Base-by-base conservation (phyloP, 64 coral and sea anemone genomes). In the Montipora sp. region DNA sequence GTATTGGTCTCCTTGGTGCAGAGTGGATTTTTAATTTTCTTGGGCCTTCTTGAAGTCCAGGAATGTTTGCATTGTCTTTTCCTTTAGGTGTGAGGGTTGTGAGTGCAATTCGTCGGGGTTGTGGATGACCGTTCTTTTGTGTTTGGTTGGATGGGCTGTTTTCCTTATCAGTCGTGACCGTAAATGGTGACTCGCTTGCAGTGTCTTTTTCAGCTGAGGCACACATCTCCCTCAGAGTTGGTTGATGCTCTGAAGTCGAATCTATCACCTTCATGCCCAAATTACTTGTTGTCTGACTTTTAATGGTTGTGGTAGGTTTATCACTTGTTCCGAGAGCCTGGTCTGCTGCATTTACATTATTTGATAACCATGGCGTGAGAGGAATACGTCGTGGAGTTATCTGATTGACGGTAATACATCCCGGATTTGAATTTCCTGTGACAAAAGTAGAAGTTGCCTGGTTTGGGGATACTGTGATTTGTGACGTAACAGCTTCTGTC, bases 1-100 rank as follows among this genome's bases (percentile, higher is more conserved):
- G 90, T 63, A 92, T 92, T 5, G 70, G 90, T 24, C 55, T 84
- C 45, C 80, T 92, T 13, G 71, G 49, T 5, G 44, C 2, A 47
- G 2, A 15, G 13, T 78, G 75, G 3, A 1, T 22, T 4, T 4
- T 27, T 16, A 43, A 71, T 44, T 70, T 85, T 6, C 9, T 20
- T 4, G 47, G 10, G 20, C 46, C 46, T 45, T 50, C 46, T 49
- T 48, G 82, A 3, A 6, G 16, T 3, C 47, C 61, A 13, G 50
- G 44, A 20, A 22, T 36, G 3, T 21, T 67, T 19, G 44, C n/a
- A 19, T 72, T 85, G 14, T 49, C 65, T 50, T 18, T 50, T 85
- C 19, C 63, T 48, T 16, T 61, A 51, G 82, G 15, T 71, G 22
- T 36, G 16, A 83, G 90, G 22, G 90, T 75, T 6, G 70, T 81